Evolutionary conservation across 2,888 invertebrate genomes (phyloP), one percentile per base, ranked within the genome.

Genomic region (Drosophila quinaria): DNA sequence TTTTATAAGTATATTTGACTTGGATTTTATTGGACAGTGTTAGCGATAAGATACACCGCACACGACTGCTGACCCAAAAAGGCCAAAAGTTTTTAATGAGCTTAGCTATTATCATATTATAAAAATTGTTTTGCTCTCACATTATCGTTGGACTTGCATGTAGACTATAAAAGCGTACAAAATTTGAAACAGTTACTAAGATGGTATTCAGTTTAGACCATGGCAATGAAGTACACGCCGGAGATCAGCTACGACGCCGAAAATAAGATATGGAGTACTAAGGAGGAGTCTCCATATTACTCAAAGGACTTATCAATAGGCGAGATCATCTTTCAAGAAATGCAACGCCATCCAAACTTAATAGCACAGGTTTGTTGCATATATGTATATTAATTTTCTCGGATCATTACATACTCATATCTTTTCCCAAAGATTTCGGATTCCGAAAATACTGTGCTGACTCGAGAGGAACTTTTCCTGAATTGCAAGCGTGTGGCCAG

Each of bases 401-500:
- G 13, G 13, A n/a, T 11, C 29, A 6, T 17, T 11, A 8, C 0
- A 4, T 3, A 11, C 13, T 6, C 1, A n/a, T 17, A 42, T 17
- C 1, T 1, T n/a, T n/a, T n/a, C 11, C n/a, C n/a, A 33, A 55
- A 81, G 78, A 73, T 77, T 15, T 81, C 70, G 6, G 78, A 60
- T 31, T 63, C 64, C 19, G 75, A 79, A 10, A 52, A 70, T 35
- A 73, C 60, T 0, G 19, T 49, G 3, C 22, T 77, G 25, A 75
- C 70, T 3, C 66, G 70, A 8, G 47, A 54, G 17, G 66, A 80
- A 37, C 56, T 74, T 1, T 42, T 70, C 5, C 4, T 25, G 4
- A 67, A 74, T n/a, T 78, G 78, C 0, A 79, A 80, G 31, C 70
- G 78, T 5, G 64, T 79, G 9, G 81, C 80, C 1, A 60, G 72